Conservation (phyloP, 2,888 invertebrate species). For the Tinea semifulvella region DNA sequence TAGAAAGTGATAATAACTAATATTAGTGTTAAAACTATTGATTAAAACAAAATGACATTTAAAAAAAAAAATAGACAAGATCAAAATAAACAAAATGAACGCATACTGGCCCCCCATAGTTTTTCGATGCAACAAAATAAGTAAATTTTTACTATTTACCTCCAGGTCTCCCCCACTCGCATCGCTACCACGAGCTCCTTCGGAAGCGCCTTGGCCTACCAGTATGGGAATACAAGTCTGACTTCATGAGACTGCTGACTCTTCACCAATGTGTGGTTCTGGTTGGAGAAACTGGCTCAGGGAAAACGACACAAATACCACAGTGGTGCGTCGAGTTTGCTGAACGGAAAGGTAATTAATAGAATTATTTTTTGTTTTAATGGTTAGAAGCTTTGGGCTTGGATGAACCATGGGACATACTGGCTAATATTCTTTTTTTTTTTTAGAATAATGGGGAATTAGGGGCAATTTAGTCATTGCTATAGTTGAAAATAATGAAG, state of each 20-base stretch:
- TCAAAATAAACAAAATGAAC: neutral
- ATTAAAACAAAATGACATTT: too few species aligned
- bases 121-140: neutral
- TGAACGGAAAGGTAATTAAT: conserved; percentile 16
- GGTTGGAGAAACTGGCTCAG: conserved; percentile 99
- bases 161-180: conserved; percentile 81
- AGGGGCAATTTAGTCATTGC: too few species aligned
- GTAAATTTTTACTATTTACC: neutral
- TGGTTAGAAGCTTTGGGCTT: too few species aligned
- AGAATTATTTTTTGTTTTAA: too few species aligned
- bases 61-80: too few species aligned
- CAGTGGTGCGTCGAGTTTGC: conserved; percentile 67
- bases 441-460: too few species aligned
- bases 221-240: conserved; percentile 97
- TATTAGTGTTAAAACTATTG: too few species aligned
- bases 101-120: neutral
- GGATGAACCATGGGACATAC: too few species aligned
- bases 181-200: conserved; percentile 87
- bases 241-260: conserved; percentile 93
- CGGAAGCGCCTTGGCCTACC: conserved; percentile 91
- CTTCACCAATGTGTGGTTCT: conserved; percentile 95
- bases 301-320: conserved; percentile 99
- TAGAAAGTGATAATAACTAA: too few species aligned
- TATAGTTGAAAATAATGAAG: too few species aligned
- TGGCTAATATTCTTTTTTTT: too few species aligned